Base-by-base conservation (phyloP, 2,113 vertebrate genomes). In the Dicrurus megarhynchus region DNA sequence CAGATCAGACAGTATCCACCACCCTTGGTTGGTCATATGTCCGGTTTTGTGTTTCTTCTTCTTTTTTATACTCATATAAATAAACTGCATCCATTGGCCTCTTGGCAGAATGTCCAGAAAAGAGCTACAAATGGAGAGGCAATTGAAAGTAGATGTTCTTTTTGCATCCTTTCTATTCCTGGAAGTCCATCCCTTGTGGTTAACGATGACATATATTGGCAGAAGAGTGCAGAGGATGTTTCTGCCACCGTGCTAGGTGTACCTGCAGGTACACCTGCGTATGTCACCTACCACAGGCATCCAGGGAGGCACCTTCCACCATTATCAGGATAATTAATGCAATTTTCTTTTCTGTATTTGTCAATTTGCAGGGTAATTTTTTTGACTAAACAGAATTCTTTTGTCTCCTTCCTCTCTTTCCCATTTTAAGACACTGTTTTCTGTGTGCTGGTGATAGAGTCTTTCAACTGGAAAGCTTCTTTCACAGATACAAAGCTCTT, bases 211-310 rank as follows among this genome's bases (percentile, higher is more conserved):
- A 3, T 42, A 7, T 56, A 16, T 22, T 53, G 41, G 46, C 49
- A 49, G 47, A 67, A 57, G 14, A 39, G 13, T 22, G 18, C 50
- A 79, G 63, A 68, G 30, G 50, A 21, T 39, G 13, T 52, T 50
- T 60, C 20, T 74, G 30, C 49, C 41, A 19, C 28, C 0, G 0
- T 27, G 7, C 9, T 41, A 37, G 10, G 13, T 63, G 26, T 73
- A 33, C 9, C 35, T 87, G 2, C 52, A 60, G 24, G 39, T 53
- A 22, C 47, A 61, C 14, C 47, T 47, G 24, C n/a, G 68, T 55
- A n/a, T 84, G 32, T 70, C 35, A 37, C 18, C 63, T 84, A 24
- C 46, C 39, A 16, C 21, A 42, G 33, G 42, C 33, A 78, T 89
- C 53, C 57, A 64, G 46, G 65, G 19, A 67, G 7, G 6, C 42